Base-by-base conservation (phyloP, 1,140 invertebrate species). In the Halotydeus destructor region DNA sequence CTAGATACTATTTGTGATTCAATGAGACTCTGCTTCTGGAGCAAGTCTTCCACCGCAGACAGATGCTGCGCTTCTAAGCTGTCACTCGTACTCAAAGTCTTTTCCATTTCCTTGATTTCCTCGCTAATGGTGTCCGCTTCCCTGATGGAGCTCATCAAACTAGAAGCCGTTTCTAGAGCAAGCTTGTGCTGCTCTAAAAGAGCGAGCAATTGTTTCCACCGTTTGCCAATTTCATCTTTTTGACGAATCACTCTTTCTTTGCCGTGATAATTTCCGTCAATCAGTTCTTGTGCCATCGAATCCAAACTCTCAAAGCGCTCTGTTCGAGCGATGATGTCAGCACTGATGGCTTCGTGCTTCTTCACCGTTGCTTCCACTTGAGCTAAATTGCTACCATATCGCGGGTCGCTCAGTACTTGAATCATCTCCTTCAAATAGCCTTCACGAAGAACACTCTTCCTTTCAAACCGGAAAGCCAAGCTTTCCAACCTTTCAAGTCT, bases 1-100 rank as follows among this genome's bases (percentile, higher is more conserved):
- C 98, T 64, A 8, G 98, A 88, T 55, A 94, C 94, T 52, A 99
- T 93, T 54, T 99, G 93, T 1, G 88, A 89, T 60, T 98, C 93
- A 3, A 98, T 76, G 0, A 99, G 65, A 21, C 79, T 85, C 58
- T 99, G 94, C 59, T 98, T 97, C 61, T 98, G 91, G 18, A 99
- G 64, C 33, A 99, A 65, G 65, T 98, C 93, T 63, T 98, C 89
- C 0, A 98, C 94, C 6, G 89, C 88, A 86, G 97, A 94, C 49
- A 99, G 63, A 65, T 98, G 93, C 59, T 97, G n/a, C n/a, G n/a
- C n/a, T 68, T 23, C 75, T 65, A 26, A 82, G 71, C 6, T 42
- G 24, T 1, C 85, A n/a, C n/a, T n/a, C 86, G 2, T 79, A 76
- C 55, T 93, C 85, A 42, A 18, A 39, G 33, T 48, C 54, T 76